Evolutionary conservation across 2,113 vertebrate genomes (phyloP), one percentile per base, ranked within the genome.

Genomic region (Microcebus murinus): DNA sequence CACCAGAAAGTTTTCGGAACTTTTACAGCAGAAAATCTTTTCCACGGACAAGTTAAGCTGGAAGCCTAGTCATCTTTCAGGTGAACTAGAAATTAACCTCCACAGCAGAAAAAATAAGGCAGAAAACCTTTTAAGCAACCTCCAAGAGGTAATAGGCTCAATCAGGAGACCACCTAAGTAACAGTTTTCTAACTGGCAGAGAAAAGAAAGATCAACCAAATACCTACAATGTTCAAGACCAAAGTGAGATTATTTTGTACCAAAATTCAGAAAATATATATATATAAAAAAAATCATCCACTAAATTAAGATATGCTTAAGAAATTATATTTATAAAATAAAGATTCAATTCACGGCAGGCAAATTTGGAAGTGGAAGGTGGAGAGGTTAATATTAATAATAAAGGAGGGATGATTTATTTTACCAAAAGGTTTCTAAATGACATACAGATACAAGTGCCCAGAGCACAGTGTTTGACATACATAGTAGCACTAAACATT

Each of bases 31-130:
- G 71, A 61, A 76, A 93, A 63, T 80, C 87, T 93, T 87, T 94
- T 70, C 50, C 59, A 61, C 9, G 84, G 89, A 45, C n/a, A 87
- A 68, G 27, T 45, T 27, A 94, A 39, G 80, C 57, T 84, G 14
- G 67, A 61, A 55, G 81, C 55, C 86, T 87, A 63, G 31, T 81
- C 63, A 76, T 68, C 63, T 87, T 90, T 45, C 36, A 61, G 68
- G 73, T 73, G 90, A 92, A 77, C 15, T 45, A 29, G 55, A 95
- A 95, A 92, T 70, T 88, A 93, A 93, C 21, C 86, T 79, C 84
- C 23, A 45, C 29, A 45, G 73, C 15, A 68, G 79, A 93, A 86
- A 94, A 83, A 25, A 71, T 5, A 65, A 73, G 52, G 52, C 59
- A 65, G 27, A 91, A 81, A 74, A 67, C 57, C 20, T 34, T 59